Percentiles rank a stretch among this genome's conserved stretches.
phyloP scores from a whole-genome alignment of 2,888 invertebrate genomes.

The Holacanthella duospinosa region DNA sequence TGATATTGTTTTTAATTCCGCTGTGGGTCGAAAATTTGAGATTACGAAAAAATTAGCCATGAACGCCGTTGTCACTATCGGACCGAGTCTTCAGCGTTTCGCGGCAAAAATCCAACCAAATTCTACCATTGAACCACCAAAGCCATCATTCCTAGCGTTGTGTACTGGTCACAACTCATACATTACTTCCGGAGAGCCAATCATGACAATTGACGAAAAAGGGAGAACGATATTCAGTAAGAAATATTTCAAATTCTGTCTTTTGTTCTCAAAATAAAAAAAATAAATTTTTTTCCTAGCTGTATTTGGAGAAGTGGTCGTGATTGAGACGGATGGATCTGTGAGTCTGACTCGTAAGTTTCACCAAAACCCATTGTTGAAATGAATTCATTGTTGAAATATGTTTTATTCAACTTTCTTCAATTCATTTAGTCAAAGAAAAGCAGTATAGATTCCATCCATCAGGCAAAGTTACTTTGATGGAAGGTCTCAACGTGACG shows the following conservation, averaged over 20 bases:
- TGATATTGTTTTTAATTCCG: conserved; percentile 21
- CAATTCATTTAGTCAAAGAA: not conserved
- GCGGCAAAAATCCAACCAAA: too few species aligned
- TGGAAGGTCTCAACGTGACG: conserved; percentile 21
- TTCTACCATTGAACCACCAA: too few species aligned
- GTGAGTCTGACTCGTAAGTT: conserved; percentile 24
- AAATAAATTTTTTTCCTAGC: conserved; percentile 13
- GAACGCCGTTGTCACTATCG: conserved; percentile 33
- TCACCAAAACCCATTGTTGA: too few species aligned
- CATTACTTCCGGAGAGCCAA: conserved; percentile 25
- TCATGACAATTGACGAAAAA: conserved; percentile 22
- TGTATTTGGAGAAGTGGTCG: conserved; percentile 15
- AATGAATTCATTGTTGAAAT: too few species aligned
- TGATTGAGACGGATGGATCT: conserved; percentile 25
- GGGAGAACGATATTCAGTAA: conserved; percentile 27
- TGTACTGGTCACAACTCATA: conserved; percentile 30
- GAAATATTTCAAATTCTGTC: not conserved
- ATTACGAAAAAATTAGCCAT: conserved; percentile 5
- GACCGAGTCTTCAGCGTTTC: conserved; percentile 24
- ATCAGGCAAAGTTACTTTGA: conserved; percentile 23
- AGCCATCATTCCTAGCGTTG: conserved; percentile 25
- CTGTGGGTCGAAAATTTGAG: not conserved
- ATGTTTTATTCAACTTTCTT: too few species aligned
- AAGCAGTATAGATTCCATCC: conserved; percentile 29
- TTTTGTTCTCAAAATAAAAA: not conserved